A percentile compares a stretch with the other conserved stretches of the same genome.
phyloP scores from a whole-genome alignment of 2,113 vertebrate species.

The Boleophthalmus pectinirostris region DNA sequence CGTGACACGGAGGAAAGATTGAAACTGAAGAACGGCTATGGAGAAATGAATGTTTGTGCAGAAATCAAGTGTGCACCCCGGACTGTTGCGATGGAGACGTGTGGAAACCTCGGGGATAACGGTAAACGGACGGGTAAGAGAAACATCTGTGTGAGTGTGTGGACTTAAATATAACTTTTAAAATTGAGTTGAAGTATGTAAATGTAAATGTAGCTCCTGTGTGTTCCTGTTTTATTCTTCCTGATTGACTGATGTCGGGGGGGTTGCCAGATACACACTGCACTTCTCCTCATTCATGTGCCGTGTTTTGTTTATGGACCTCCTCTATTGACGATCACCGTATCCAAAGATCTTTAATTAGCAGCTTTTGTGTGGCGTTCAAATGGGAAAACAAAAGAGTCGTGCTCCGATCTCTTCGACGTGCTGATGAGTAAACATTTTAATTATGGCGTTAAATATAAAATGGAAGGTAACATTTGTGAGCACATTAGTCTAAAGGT shows the following conservation, averaged over 20 bases:
- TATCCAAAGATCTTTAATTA: constrained; percentile 73
- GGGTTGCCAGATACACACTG: constrained; percentile 49
- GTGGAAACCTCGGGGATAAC: no score
- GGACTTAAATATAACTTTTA: not conserved
- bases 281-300: constrained; percentile 62
- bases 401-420: constrained; percentile 37
- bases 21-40: no score
- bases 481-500: constrained; percentile 64
- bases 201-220: not conserved
- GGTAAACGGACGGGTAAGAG: no score
- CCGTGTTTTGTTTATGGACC: constrained; percentile 48
- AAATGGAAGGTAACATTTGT: constrained; percentile 63
- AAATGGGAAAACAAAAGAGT: constrained; percentile 56
- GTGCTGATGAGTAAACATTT: constrained; percentile 63
- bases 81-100: no score
- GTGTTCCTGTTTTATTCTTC: constrained; percentile 25
- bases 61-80: no score
- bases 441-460: constrained; percentile 62
- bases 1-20: no score
- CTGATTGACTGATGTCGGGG: constrained; percentile 66
- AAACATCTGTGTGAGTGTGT: no score
- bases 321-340: constrained; percentile 59
- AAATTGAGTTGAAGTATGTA: not conserved
- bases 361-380: constrained; percentile 64
- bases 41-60: no score